Evolutionary conservation across 2,888 invertebrate genomes (phyloP), one percentile per base, ranked within the genome.

Genomic region (Achlya flavicornis): DNA sequence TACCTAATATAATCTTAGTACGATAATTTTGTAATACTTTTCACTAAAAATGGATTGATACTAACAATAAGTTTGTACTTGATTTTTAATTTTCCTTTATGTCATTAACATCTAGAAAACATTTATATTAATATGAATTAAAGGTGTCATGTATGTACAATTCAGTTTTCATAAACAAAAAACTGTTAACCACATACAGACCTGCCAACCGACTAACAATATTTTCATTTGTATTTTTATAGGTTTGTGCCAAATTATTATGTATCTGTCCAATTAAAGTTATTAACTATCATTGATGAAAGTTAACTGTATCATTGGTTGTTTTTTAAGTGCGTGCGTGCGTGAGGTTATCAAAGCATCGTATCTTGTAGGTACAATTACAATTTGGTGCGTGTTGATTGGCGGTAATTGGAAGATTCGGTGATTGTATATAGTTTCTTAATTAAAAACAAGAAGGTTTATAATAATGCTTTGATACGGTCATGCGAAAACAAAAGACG

Each of bases 371-470:
- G 58, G 57, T 62, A 58, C 46, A 57, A 65, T n/a, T 64, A 58
- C 46, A 57, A 65, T 64, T 63, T 69, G 66, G 65, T 68, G 75
- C 69, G 75, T 72, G 69, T 66, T 71, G 72, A 70, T 73, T 72
- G 70, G 69, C 62, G 66, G 60, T 75, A 75, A 79, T 75, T 73
- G 67, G 66, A 67, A 70, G 73, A 71, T 66, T 60, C 64, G 61
- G 66, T 67, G 67, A 64, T 58, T 38, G 62, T 48, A 61, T 66
- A 68, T 72, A 74, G 76, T 76, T 76, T 69, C 72, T 76, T 75
- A 66, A 69, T 77, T 69, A 70, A 61, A 12, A 3, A 12, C 41
- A 41, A 41, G 12, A 41, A 41, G 11, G 41, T 11, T 41, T 41
- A 38, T 4, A 38, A 7, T 38, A 38, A 26, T 71, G 63, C 69